Conservation (phyloP, 1,140 invertebrate species). For the Drosophila orosa region DNA sequence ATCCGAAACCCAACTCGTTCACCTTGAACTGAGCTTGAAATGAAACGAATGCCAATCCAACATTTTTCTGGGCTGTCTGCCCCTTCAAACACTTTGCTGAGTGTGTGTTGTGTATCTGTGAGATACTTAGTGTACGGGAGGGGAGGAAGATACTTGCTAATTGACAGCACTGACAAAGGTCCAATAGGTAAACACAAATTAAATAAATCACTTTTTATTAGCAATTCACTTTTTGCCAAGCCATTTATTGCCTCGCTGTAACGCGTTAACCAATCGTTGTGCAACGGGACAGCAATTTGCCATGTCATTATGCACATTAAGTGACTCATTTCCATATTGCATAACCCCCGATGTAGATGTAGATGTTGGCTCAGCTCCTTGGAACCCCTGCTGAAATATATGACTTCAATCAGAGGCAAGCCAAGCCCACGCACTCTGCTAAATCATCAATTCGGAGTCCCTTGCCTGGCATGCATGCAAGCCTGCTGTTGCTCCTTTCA, state of each 20-base stretch:
- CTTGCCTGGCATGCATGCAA: conserved; percentile 1
- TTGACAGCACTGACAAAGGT: conserved; percentile 28
- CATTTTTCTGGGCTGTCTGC: conserved; percentile 22
- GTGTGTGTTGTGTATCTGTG: conserved; percentile 26
- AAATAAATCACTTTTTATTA: conserved; percentile 55
- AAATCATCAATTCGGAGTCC: conserved; percentile 14
- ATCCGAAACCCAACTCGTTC: conserved; percentile 31
- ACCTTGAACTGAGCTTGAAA: conserved; percentile 56
- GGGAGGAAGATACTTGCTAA: conserved; percentile 31
- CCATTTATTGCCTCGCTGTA: conserved; percentile 12
- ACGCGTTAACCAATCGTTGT: conserved; percentile 34
- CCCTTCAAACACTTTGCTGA: conserved; percentile 15
- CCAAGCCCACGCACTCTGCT: conserved; percentile 39
- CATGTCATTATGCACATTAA: conserved; percentile 39
- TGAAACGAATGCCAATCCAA: conserved; percentile 19
- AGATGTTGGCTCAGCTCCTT: conserved; percentile 28
- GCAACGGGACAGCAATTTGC: conserved; percentile 36
- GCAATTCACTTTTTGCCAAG: conserved; percentile 11
- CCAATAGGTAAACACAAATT: conserved; percentile 27
- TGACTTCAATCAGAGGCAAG: conserved; percentile 48
- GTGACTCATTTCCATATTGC: conserved; percentile 57
- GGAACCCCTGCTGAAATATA: conserved; percentile 26
- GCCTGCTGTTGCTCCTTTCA: conserved; percentile 30
- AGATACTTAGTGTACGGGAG: neutral
- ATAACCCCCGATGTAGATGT: conserved; percentile 27